Evolutionary conservation across 2,888 invertebrate species (phyloP).

Genomic region (Trachelus stipa): DNA sequence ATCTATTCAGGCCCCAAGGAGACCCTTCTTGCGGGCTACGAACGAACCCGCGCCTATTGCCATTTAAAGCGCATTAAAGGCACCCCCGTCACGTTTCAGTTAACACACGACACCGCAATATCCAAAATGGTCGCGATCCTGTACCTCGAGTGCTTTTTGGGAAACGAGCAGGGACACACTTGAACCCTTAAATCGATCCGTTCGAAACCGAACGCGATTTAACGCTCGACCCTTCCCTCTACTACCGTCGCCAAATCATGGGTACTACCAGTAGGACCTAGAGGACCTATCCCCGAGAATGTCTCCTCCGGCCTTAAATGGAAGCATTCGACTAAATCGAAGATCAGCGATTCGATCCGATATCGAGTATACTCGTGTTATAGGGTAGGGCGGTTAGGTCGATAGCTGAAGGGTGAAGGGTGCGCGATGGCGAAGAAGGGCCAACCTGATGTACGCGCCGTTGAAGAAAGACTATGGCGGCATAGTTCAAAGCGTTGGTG

Average conservation of each 20-base stretch:
- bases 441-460: slow-evolving; percentile 15
- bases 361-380: slow-evolving; percentile 35
- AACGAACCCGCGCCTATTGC: not conserved
- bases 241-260: not conserved
- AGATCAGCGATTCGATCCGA: slow-evolving; percentile 37
- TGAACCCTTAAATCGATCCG: not conserved
- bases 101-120: not conserved
- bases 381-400: not conserved
- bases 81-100: not conserved
- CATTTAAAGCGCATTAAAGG: not conserved
- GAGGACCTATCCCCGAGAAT: not conserved
- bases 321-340: slow-evolving; percentile 22
- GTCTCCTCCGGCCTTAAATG: slow-evolving; percentile 16
- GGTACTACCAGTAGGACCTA: not conserved
- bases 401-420: not conserved
- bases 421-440: not conserved
- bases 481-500: slow-evolving; percentile 56
- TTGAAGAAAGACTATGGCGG: slow-evolving; percentile 52
- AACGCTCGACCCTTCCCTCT: slow-evolving; percentile 1
- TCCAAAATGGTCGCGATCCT: not conserved
- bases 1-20: not conserved
- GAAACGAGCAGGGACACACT: not conserved
- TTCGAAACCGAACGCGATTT: not conserved
- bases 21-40: not conserved
- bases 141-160: not conserved